A percentile compares a stretch with the other conserved stretches of the same genome.
Evolutionary conservation across 2,113 vertebrate genomes (phyloP).

Genomic region (Aegypius monachus): DNA sequence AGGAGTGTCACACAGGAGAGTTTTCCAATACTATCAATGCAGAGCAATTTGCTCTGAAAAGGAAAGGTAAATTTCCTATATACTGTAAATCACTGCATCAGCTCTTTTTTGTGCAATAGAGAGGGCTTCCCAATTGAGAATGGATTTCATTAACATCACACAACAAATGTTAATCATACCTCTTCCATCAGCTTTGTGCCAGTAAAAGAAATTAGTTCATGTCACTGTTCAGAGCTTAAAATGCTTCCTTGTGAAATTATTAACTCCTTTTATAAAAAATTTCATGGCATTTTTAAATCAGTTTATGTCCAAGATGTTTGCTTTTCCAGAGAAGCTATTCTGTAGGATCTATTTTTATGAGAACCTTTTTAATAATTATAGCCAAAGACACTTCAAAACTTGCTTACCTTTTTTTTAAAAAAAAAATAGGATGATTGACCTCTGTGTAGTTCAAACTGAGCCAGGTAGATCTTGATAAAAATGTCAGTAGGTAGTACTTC

Average conservation of each 20-base stretch:
- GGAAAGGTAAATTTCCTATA: neutral
- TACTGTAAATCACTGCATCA: neutral
- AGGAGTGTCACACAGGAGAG: neutral
- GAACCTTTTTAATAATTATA: neutral
- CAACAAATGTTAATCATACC: neutral
- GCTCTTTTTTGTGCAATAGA: neutral
- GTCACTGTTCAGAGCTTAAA: neutral
- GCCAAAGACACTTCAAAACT: neutral
- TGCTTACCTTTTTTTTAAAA: neutral
- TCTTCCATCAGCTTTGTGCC: neutral
- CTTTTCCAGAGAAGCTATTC: neutral
- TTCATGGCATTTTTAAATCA: neutral
- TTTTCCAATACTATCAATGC: neutral
- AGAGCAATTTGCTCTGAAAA: neutral
- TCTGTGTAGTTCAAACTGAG: neutral
- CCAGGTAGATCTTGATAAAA: neutral
- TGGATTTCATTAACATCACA: neutral
- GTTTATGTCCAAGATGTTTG: neutral
- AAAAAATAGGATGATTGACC: neutral
- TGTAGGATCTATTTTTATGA: neutral
- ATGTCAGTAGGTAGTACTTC: neutral
- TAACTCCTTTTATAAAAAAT: neutral
- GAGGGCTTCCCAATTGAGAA: neutral
- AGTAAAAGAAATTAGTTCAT: slow-evolving; percentile 9
- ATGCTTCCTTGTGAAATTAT: neutral